Evolutionary conservation across 2,113 vertebrate species (phyloP).

Genomic region (Indri indri): DNA sequence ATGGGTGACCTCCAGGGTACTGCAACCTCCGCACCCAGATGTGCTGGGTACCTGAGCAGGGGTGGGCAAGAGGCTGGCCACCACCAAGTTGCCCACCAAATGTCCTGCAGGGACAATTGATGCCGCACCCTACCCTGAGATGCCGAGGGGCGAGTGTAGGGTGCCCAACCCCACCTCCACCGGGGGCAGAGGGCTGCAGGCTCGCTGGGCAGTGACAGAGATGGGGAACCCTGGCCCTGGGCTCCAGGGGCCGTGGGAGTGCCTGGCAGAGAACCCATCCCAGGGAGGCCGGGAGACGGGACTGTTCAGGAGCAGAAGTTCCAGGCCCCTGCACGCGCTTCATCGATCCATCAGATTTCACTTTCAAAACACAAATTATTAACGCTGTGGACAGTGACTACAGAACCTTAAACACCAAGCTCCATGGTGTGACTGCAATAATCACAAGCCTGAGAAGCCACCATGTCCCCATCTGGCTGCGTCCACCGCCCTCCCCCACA

Average conservation of each 20-base stretch:
- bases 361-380: neutral
- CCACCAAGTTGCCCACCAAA: neutral
- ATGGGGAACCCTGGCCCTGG: neutral
- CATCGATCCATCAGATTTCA: neutral
- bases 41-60: neutral
- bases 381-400: neutral
- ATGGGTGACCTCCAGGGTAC: fast-evolving
- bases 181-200: neutral
- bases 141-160: fast-evolving
- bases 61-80: neutral
- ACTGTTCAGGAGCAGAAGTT: neutral
- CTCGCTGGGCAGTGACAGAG: neutral
- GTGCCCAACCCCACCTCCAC: neutral
- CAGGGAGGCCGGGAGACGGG: neutral
- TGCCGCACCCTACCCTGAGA: neutral
- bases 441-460: neutral
- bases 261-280: neutral
- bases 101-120: neutral
- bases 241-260: fast-evolving
- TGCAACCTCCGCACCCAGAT: neutral
- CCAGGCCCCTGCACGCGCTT: neutral
- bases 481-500: fast-evolving
- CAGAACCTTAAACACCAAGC: neutral
- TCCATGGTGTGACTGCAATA: fast-evolving
- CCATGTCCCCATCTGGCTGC: neutral